phyloP scores from a whole-genome alignment of 2,113 vertebrate species.

The human region GRCh38 chr12:95535001-95535500 shows the following conservation, averaged over 20 bases:
- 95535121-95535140: not conserved
- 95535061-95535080: not conserved
- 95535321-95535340: not conserved
- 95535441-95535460: not conserved
- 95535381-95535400: not conserved
- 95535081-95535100: not conserved
- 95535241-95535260: not conserved
- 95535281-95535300: not conserved
- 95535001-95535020: not conserved
- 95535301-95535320: not conserved
- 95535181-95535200: not conserved
- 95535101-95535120: not conserved
- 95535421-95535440: not conserved
- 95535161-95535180: constrained; percentile 34
- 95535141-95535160: not conserved
- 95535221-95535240: not conserved
- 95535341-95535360: not conserved
- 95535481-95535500: not conserved
- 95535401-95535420: not conserved
- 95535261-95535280: not conserved
- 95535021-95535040: not conserved
- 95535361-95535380: constrained; percentile 38
- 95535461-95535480: constrained; percentile 14
- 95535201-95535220: constrained; percentile 3
- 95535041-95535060: not conserved